phyloP scores from a whole-genome alignment of 2,888 invertebrate genomes.

The Xylota sylvarum region DNA sequence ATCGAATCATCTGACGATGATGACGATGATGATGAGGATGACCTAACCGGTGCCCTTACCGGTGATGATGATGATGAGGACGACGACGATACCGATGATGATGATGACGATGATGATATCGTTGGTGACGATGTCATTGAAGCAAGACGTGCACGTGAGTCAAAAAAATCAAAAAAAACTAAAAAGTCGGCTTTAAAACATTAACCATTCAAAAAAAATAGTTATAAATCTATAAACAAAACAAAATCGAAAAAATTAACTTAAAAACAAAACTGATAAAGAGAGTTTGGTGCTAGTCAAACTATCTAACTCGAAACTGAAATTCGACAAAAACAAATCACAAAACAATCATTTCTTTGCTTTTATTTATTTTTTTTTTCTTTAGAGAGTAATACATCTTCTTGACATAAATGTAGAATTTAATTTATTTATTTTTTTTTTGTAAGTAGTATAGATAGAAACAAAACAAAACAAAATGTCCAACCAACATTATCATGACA shows the following conservation, averaged over 20 bases:
- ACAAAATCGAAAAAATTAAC: conserved; percentile 56
- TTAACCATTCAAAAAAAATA: conserved; percentile 82
- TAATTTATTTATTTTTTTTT: conserved; percentile 30
- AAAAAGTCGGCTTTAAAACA: conserved; percentile 74
- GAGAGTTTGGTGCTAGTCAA: conserved; percentile 84
- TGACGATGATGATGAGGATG: conserved; percentile 85
- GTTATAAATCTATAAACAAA: conserved; percentile 79
- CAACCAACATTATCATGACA: conserved; percentile 62
- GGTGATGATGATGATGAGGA: conserved; percentile 88
- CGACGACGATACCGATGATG: conserved; percentile 88
- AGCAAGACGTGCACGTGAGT: conserved; percentile 94
- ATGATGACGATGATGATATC: conserved; percentile 89
- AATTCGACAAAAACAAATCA: conserved; percentile 26
- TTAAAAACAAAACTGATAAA: conserved; percentile 74
- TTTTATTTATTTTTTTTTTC: conserved; percentile 12
- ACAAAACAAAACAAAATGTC: conserved; percentile 61
- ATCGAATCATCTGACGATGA: conserved; percentile 80
- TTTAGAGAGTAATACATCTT: conserved; percentile 23
- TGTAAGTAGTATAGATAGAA: conserved; percentile 74
- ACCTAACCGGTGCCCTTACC: conserved; percentile 88
- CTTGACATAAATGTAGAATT: conserved; percentile 56
- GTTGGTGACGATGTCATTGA: conserved; percentile 87
- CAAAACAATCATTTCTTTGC: conserved; percentile 11
- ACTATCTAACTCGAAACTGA: conserved; percentile 77
- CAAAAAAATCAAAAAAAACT: conserved; percentile 85